Conservation (phyloP, 1,140 invertebrate genomes). For the Vollenhovia emeryi region DNA sequence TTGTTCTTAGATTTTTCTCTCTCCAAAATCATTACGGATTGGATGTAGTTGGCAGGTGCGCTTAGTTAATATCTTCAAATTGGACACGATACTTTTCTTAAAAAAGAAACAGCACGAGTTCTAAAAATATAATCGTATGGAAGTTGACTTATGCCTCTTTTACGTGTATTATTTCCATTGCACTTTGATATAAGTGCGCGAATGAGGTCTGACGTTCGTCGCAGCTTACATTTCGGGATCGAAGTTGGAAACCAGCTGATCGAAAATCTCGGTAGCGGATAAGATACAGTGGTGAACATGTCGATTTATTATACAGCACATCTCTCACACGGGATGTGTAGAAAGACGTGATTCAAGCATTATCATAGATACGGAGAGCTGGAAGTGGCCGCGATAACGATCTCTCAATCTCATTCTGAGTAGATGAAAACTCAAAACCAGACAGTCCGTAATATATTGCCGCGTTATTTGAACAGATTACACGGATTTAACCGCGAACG, state of each 20-base stretch:
- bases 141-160: not conserved
- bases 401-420: slow-evolving; percentile 52
- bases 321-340: not conserved
- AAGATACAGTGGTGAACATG: not conserved
- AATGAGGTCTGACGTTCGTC: not conserved
- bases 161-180: not conserved
- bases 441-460: slow-evolving; percentile 69
- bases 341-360: slow-evolving; percentile 32
- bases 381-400: slow-evolving; percentile 55
- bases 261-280: not conserved
- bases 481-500: slow-evolving; percentile 33
- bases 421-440: slow-evolving; percentile 50
- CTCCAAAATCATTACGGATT: not conserved
- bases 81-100: not conserved
- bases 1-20: not conserved
- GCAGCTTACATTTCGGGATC: not conserved
- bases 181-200: not conserved
- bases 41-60: not conserved
- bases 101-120: not conserved
- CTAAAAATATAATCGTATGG: not conserved
- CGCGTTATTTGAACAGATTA: slow-evolving; percentile 65
- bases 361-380: slow-evolving; percentile 37
- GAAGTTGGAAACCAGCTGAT: not conserved
- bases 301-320: slow-evolving; percentile 11
- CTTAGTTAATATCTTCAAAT: not conserved